phyloP scores from a whole-genome alignment of 2,888 invertebrate genomes.

The Hirtodrosophila cameraria region DNA sequence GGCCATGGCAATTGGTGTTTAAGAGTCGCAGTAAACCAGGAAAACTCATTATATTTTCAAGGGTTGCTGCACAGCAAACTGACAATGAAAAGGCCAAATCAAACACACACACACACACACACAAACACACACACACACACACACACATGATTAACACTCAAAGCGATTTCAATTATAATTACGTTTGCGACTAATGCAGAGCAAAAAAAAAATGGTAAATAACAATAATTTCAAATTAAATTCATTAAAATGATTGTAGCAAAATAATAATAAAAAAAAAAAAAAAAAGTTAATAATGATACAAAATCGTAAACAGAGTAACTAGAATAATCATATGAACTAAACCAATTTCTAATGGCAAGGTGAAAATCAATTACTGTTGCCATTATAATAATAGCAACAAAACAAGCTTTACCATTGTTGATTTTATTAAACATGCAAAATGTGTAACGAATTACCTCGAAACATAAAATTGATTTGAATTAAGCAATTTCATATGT shows the following conservation, averaged over 20 bases:
- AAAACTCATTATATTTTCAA: slow-evolving; percentile 42
- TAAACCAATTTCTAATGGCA: slow-evolving; percentile 28
- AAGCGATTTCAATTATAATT: slow-evolving; percentile 42
- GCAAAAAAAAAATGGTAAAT: slow-evolving; percentile 22
- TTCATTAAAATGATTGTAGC: slow-evolving; percentile 46
- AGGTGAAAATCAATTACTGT: slow-evolving; percentile 61
- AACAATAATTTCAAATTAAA: slow-evolving; percentile 29
- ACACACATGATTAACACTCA: slow-evolving; percentile 12
- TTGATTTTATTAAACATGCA: slow-evolving; percentile 10
- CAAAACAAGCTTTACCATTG: slow-evolving; percentile 11
- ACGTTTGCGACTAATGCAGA: slow-evolving; percentile 21
- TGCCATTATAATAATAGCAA: slow-evolving; percentile 24
- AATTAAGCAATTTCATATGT: slow-evolving; percentile 57
- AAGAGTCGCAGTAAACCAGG: slow-evolving; percentile 17
- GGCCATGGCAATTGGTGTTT: slow-evolving; percentile 22
- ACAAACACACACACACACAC: slow-evolving; percentile 5
- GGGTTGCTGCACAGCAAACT: slow-evolving; percentile 52
- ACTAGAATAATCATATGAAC: slow-evolving; percentile 19
- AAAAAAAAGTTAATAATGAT: not conserved
- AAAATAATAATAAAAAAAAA: slow-evolving; percentile 18
- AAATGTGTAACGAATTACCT: slow-evolving; percentile 20
- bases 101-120: slow-evolving; percentile 12
- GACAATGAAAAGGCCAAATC: slow-evolving; percentile 55
- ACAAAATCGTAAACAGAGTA: slow-evolving; percentile 7
- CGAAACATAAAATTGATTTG: slow-evolving; percentile 43